A percentile compares a stretch with the other conserved stretches of the same genome.
Conservation (phyloP, 1,140 invertebrate species). For the Drosophila sp. region DNA sequence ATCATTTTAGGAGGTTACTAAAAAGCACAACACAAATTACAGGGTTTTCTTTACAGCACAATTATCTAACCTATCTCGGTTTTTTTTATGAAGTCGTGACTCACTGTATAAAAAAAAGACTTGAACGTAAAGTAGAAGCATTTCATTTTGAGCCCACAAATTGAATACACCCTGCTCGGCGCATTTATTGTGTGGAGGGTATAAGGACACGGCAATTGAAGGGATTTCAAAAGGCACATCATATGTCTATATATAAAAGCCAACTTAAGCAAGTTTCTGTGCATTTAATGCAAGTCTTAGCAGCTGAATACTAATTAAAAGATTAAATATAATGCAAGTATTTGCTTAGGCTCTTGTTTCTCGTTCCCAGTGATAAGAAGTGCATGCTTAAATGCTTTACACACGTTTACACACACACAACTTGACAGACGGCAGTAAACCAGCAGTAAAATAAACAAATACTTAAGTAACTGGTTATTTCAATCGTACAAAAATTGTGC, state of each 20-base stretch:
- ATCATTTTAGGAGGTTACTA: too few relatives aligned
- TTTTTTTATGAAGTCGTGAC: too few relatives aligned
- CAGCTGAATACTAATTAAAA: constrained; percentile 32
- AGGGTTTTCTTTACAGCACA: too few relatives aligned
- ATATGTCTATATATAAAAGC: constrained; percentile 6
- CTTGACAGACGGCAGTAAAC: neutral
- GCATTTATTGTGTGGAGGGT: neutral
- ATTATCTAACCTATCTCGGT: too few relatives aligned
- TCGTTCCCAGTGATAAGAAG: neutral
- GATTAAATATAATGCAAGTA: constrained; percentile 28
- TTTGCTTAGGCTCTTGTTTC: constrained; percentile 1
- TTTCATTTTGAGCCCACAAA: neutral
- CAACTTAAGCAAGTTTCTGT: constrained; percentile 7
- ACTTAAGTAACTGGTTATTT: too few relatives aligned
- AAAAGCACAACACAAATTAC: too few relatives aligned
- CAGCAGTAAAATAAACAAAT: too few relatives aligned
- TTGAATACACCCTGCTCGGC: neutral
- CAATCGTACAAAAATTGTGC: neutral
- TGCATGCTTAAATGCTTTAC: neutral
- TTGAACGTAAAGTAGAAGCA: too few relatives aligned
- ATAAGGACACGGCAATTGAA: constrained; percentile 2
- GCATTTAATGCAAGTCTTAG: neutral
- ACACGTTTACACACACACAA: too few relatives aligned
- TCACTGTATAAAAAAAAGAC: too few relatives aligned
- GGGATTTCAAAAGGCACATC: constrained; percentile 4